Evolutionary conservation across 2,888 invertebrate species (phyloP), one percentile per base, ranked within the genome.

Genomic region (Acrobasis repandana): DNA sequence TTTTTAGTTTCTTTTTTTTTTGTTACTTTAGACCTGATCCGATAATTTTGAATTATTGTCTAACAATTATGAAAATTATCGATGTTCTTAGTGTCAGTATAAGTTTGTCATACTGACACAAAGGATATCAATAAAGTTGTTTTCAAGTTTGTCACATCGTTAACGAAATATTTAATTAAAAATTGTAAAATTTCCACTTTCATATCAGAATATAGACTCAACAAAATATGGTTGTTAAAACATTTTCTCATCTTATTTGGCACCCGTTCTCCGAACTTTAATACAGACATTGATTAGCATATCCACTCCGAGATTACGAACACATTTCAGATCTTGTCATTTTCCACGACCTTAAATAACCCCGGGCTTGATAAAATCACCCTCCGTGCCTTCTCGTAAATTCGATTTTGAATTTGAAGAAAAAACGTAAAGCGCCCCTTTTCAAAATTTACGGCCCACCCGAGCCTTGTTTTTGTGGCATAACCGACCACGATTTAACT

Each of bases 391-490:
- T 62, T 64, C 61, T 68, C 73, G 78, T 80, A 83, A 86, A 85
- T 85, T 82, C 76, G 82, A 77, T 80, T 83, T 83, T 80, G 80
- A 80, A 80, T 77, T 79, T 76, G 72, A 78, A 80, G 77, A 82
- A 84, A 83, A 79, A 81, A 71, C 75, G 68, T 66, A 74, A 75
- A 79, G 75, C 76, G 75, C 75, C 75, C 75, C 70, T 71, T 81
- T 67, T 73, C 72, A 74, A 81, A 85, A 87, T 87, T 85, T 86
- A 83, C 77, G 83, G 83, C 71, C 80, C 71, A 80, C 80, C 79
- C 77, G 72, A 63, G 65, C 76, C 77, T 83, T 82, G 85, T 85
- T 86, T 87, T 86, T 85, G 82, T 76, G 77, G 79, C 74, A 82
- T 76, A 74, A 77, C 77, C 75, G 73, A 72, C 76, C 78, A 71